Evolutionary conservation across 2,888 invertebrate genomes (phyloP).

Genomic region (Anticlea derivata): DNA sequence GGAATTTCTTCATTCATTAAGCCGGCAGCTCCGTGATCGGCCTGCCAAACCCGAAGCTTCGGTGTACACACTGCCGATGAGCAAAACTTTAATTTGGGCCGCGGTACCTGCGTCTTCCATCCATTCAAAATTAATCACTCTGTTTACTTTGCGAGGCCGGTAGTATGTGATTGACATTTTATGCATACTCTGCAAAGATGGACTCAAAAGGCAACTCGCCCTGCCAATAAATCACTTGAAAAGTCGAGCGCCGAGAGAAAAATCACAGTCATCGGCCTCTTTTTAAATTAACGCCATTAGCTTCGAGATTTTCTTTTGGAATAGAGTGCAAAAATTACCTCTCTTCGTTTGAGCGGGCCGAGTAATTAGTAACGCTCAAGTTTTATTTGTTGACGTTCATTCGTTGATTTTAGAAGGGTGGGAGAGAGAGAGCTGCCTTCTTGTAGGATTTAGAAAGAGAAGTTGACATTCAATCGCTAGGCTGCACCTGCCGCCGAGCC

Average conservation of each 20-base stretch:
- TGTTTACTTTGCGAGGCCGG: constrained; percentile 62
- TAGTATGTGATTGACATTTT: constrained; percentile 72
- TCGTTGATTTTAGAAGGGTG: constrained; percentile 71
- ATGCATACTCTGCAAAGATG: constrained; percentile 48
- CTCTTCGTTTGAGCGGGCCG: constrained; percentile 72
- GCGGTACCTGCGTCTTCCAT: constrained; percentile 64
- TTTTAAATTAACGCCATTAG: constrained; percentile 84
- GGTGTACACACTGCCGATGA: constrained; percentile 67
- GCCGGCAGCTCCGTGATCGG: constrained; percentile 70
- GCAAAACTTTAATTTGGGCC: constrained; percentile 77
- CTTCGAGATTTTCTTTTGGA: constrained; percentile 77
- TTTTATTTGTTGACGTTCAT: constrained; percentile 84
- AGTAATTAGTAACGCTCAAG: constrained; percentile 84
- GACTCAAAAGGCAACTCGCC: constrained; percentile 42
- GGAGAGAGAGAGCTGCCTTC: constrained; percentile 54
- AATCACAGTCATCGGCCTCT: constrained; percentile 79
- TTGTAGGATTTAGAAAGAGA: constrained; percentile 61
- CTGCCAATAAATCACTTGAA: constrained; percentile 70
- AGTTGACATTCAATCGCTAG: constrained; percentile 60
- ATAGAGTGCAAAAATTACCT: constrained; percentile 82
- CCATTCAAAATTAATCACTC: constrained; percentile 74
- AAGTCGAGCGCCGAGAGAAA: constrained; percentile 69
- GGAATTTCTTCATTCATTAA: constrained; percentile 82
- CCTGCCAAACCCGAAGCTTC: constrained; percentile 63
- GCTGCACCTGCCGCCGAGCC: constrained; percentile 80